These are phyloP conservation scores for Sinodicranocentrus sp. DNA, from an alignment of 2,888 invertebrate species.

Conservation along the genomic window DNA sequence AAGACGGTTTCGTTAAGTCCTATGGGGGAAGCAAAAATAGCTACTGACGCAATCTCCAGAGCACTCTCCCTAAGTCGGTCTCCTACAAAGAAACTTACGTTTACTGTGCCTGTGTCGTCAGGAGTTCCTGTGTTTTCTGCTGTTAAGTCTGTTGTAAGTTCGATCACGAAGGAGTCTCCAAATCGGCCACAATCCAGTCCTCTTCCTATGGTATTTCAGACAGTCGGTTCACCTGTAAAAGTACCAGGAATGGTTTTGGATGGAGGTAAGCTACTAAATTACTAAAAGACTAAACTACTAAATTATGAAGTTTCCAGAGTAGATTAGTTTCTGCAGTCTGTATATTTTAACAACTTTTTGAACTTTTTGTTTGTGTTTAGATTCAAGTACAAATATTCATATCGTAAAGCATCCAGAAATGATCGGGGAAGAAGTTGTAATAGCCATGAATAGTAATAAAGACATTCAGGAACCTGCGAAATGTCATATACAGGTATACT, in stretches of 20 bases:
- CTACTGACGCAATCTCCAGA: constrained; percentile 56
- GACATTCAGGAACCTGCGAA: constrained; percentile 16
- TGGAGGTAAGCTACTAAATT: constrained; percentile 33
- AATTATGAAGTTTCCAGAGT: not conserved
- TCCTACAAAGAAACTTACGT: constrained; percentile 45
- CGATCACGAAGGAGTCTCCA: not conserved
- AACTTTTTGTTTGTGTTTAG: constrained; percentile 10
- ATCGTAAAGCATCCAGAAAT: constrained; percentile 14
- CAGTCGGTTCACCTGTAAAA: not conserved
- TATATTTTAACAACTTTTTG: too few relatives aligned
- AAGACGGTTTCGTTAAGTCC: constrained; percentile 48
- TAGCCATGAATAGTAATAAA: constrained; percentile 25
- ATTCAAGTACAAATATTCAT: constrained; percentile 41
- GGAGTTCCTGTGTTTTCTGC: constrained; percentile 15
- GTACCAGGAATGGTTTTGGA: constrained; percentile 30
- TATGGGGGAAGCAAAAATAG: constrained; percentile 43
- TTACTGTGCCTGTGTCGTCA: constrained; percentile 38
- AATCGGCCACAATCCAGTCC: not conserved
- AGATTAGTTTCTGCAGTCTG: not conserved
- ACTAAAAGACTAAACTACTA: not conserved
- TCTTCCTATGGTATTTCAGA: constrained; percentile 35
- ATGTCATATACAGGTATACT: constrained; percentile 24
- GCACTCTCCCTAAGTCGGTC: constrained; percentile 50
- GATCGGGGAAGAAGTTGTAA: constrained; percentile 9
- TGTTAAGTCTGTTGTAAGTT: not conserved